Base-by-base conservation (phyloP, 2,797 vertebrate species). In the Denticeps clupeoides region DNA sequence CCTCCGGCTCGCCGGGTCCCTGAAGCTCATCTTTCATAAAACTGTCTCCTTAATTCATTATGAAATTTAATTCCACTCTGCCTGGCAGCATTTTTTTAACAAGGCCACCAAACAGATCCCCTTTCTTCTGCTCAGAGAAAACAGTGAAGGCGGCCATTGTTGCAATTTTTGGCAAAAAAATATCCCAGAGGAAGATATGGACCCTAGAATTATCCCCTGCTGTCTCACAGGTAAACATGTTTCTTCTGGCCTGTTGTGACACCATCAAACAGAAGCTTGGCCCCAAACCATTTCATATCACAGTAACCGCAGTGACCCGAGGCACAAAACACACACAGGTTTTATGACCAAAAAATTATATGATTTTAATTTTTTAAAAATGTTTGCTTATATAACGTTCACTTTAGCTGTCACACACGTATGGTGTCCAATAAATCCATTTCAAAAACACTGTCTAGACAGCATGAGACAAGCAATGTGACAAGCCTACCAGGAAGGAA, bases 231-330 rank as follows among this genome's bases (percentile, higher is more conserved):
- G 27, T 49, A 47, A 47, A 42, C 49, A 53, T 71, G 67, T 74
- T 68, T 71, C 49, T 44, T 77, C 38, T 65, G 64, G 72, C 69
- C 70, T 81, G 75, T 79, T 77, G 73, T 74, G 71, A 78, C 74
- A 75, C n/a, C n/a, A n/a, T n/a, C n/a, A n/a, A n/a, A 63, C 62
- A 64, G 68, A 73, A 65, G 62, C 58, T n/a, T n/a, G n/a, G n/a
- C n/a, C n/a, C n/a, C n/a, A n/a, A n/a, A n/a, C n/a, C n/a, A n/a
- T n/a, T n/a, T n/a, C n/a, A n/a, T n/a, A n/a, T n/a, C n/a, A n/a
- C n/a, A n/a, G n/a, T n/a, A n/a, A n/a, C n/a, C n/a, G n/a, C n/a
- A n/a, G n/a, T n/a, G n/a, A n/a, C n/a, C n/a, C n/a, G n/a, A n/a
- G n/a, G n/a, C n/a, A n/a, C n/a, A n/a, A 33, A 5, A 33, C 32